Conservation (phyloP, 2,797 vertebrate genomes). For the Artibeus lituratus region DNA sequence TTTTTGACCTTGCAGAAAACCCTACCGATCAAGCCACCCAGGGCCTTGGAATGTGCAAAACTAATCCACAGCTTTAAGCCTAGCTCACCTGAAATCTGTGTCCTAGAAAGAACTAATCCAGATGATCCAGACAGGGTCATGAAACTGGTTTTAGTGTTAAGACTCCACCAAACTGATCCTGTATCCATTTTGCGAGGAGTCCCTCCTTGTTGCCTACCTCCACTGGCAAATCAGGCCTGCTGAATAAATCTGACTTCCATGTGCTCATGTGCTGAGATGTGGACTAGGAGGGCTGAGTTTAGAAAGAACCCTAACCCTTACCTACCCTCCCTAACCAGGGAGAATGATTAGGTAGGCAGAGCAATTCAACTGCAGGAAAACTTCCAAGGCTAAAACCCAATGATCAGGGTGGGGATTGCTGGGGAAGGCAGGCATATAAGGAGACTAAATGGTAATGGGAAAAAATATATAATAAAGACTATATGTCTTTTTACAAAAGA, state of each 20-base stretch:
- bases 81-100: constrained; percentile 31
- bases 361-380: constrained; percentile 17
- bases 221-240: neutral
- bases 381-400: neutral
- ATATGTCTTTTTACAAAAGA: too few relatives aligned
- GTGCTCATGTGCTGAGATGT: neutral
- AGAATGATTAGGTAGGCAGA: constrained; percentile 45
- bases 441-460: too few relatives aligned
- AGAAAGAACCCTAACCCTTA: neutral
- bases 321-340: neutral
- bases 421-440: too few relatives aligned
- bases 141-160: neutral
- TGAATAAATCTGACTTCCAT: neutral
- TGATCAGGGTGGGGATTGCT: neutral
- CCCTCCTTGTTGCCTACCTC: neutral
- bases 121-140: neutral
- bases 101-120: neutral
- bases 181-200: neutral
- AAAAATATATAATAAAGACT: too few relatives aligned
- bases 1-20: constrained; percentile 9
- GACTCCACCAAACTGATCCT: neutral
- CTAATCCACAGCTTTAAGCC: neutral
- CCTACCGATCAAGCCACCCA: neutral
- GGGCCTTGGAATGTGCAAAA: constrained; percentile 29
- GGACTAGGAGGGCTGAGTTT: neutral